Percentiles rank a stretch among this genome's conserved stretches.
phyloP scores from a whole-genome alignment of 2,888 invertebrate genomes.

The Cataglyphis rosenhaueri region DNA sequence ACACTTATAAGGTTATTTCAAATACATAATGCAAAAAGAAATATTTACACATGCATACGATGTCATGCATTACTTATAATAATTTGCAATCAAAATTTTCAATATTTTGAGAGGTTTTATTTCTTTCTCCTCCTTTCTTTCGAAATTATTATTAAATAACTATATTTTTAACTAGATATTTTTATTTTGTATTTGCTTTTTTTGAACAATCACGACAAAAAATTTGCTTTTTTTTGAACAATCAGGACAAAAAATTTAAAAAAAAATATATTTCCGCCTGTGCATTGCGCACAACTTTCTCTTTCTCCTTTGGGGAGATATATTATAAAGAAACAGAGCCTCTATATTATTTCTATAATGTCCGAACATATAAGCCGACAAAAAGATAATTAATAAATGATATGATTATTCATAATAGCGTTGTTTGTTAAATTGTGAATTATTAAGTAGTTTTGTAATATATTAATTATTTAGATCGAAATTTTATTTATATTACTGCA shows the following conservation, averaged over 20 bases:
- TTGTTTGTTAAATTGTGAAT: background rate
- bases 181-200: background rate
- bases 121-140: background rate
- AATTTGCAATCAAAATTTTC: background rate
- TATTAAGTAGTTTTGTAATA: background rate
- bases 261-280: background rate
- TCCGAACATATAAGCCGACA: background rate
- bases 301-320: background rate
- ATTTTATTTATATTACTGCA: background rate
- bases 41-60: background rate
- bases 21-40: too few relatives aligned
- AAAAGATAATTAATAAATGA: background rate
- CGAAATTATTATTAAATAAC: background rate
- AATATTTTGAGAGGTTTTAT: background rate
- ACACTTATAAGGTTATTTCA: background rate
- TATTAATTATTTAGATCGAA: background rate
- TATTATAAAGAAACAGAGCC: background rate
- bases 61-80: background rate
- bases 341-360: background rate
- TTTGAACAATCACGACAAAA: too few relatives aligned
- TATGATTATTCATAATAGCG: background rate
- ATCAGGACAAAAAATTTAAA: too few relatives aligned
- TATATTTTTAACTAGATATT: background rate
- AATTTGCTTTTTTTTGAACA: background rate
- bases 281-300: background rate